Evolutionary conservation across 1,140 invertebrate genomes (phyloP), one percentile per base, ranked within the genome.

Genomic region (Sycophila sp.): DNA sequence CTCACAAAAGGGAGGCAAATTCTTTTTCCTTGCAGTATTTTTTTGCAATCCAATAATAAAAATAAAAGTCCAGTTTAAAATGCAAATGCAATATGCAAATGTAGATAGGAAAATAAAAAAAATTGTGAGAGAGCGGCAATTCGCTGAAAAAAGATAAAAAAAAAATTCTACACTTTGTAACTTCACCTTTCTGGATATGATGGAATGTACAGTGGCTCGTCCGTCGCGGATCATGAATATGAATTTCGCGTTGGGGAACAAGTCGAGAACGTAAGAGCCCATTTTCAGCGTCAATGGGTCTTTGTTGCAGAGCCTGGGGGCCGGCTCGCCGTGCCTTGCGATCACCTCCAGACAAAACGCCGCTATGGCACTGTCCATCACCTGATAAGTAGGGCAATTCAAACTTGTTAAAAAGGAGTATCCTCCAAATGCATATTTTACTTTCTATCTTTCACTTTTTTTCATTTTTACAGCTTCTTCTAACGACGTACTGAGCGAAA

Each of bases 191-290:
- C 97, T 89, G n/a, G 94, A 94, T 84, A 98, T 95, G 81, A 98
- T 98, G 58, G 98, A 99, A 88, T 99, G 97, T 58, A 98, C 97
- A 10, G 96, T 98, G 32, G 98, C 98, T 63, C 98, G 90, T 3
- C 98, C 98, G 84, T 99, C 98, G 73, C 98, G 90, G 56, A 98
- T 92, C 96, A 99, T 98, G 83, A 99, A 96, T 75, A 99, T 89
- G 87, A 98, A 99, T 87, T 99, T 99, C 36, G 97, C 91, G 80
- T 94, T 93, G 69, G 92, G 92, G 82, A 93, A 93, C 47, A 94
- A 86, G 75, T 94, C 92, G 51, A 93, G 88, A 72, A 93, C 91
- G 82, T 94, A 94, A 28, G 94, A 93, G 76, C 97, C 94, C 87
- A 97, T 97, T 87, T 99, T 98, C 45, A 99, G 89, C 17, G 96